Evolutionary conservation across 2,888 invertebrate genomes (phyloP).

Genomic region (Merodon equestris): DNA sequence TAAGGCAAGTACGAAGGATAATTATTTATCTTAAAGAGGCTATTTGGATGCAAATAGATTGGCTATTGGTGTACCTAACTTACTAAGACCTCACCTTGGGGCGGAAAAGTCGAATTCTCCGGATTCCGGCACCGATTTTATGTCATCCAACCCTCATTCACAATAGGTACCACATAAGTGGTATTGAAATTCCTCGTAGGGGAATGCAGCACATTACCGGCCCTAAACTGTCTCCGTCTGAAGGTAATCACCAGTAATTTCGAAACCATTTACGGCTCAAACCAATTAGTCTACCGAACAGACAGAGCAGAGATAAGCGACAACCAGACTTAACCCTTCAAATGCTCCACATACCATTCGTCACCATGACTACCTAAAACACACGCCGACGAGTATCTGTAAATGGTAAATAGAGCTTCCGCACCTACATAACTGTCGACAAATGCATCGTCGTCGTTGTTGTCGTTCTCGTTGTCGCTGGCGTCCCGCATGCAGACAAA

Average conservation of each 20-base stretch:
- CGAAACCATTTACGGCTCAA: slow-evolving; percentile 56
- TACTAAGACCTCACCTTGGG: too few relatives aligned
- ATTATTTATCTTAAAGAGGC: background rate
- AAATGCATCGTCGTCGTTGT: slow-evolving; percentile 23
- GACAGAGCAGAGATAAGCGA: slow-evolving; percentile 27
- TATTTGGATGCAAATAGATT: too few relatives aligned
- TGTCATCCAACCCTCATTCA: too few relatives aligned
- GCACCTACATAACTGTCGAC: slow-evolving; percentile 17
- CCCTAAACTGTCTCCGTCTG: slow-evolving; percentile 28
- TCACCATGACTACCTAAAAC: slow-evolving; percentile 7
- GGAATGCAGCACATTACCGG: slow-evolving; percentile 10
- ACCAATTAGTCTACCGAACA: slow-evolving; percentile 54
- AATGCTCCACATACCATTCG: slow-evolving; percentile 44
- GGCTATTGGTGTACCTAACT: too few relatives aligned
- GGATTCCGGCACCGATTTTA: too few relatives aligned
- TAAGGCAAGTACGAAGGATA: too few relatives aligned
- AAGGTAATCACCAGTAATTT: slow-evolving; percentile 50
- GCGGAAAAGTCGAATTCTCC: too few relatives aligned
- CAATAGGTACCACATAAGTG: too few relatives aligned
- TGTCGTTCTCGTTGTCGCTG: background rate
- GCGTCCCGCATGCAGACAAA: background rate
- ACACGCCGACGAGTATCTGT: slow-evolving; percentile 18
- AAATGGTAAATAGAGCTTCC: slow-evolving; percentile 28
- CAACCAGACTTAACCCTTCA: slow-evolving; percentile 33
- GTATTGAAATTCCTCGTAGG: slow-evolving; percentile 15